These are phyloP conservation scores for Eriosoma lanigerum DNA, from an alignment of 1,140 invertebrate genomes.

Conservation along the genomic window DNA sequence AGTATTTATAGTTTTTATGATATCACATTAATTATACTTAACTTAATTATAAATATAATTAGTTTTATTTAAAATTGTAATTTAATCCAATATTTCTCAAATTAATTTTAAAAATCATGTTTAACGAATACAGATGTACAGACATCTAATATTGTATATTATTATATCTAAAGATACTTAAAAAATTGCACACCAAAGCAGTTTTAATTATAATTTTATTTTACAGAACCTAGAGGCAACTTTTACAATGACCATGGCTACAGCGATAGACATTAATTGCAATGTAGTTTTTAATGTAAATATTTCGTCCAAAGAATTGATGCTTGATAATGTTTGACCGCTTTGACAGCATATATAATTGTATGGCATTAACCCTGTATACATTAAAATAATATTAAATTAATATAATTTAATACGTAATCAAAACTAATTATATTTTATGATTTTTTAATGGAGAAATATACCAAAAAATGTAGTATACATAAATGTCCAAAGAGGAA, in stretches of 20 bases:
- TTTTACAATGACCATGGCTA: constrained; percentile 22
- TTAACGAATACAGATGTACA: too few relatives aligned
- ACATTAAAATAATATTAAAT: background rate
- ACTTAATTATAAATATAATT: too few relatives aligned
- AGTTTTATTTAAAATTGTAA: too few relatives aligned
- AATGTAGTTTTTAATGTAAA: constrained; percentile 36
- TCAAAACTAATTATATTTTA: too few relatives aligned
- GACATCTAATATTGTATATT: too few relatives aligned
- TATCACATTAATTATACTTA: too few relatives aligned
- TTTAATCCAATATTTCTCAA: too few relatives aligned
- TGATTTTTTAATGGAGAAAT: background rate
- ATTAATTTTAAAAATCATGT: too few relatives aligned
- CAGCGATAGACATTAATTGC: constrained; percentile 35
- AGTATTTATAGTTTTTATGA: too few relatives aligned
- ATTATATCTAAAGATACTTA: too few relatives aligned
- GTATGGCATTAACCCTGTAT: constrained; percentile 34
- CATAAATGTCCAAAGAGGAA: constrained; percentile 38
- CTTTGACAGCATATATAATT: constrained; percentile 48
- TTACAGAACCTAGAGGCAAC: constrained; percentile 23
- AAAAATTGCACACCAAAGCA: too few relatives aligned
- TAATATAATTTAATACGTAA: background rate
- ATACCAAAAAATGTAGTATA: constrained; percentile 44
- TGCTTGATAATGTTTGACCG: constrained; percentile 11
- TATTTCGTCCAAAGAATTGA: constrained; percentile 30
- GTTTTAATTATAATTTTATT: constrained; percentile 16